Conservation (phyloP, 2,888 invertebrate genomes). For the Melanostoma mellinum region DNA sequence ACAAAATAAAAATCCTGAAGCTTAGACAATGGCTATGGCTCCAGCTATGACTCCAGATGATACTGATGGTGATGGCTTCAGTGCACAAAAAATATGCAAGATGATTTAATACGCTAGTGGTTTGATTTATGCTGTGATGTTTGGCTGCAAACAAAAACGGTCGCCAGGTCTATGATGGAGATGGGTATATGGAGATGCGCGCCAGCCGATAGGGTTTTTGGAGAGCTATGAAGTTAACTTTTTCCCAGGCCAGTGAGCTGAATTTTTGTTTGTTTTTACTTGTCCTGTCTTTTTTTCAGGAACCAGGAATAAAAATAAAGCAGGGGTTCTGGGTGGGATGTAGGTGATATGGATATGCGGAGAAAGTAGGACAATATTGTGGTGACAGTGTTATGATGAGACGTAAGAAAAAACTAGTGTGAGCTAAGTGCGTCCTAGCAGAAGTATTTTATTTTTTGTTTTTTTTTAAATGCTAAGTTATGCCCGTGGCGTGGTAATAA, state of each 20-base stretch:
- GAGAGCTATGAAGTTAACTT: constrained; percentile 17
- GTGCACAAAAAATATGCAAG: constrained; percentile 68
- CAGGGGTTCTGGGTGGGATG: constrained; percentile 15
- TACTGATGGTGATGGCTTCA: constrained; percentile 67
- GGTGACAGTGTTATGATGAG: too few species aligned
- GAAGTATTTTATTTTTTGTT: too few species aligned
- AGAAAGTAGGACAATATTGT: constrained; percentile 25
- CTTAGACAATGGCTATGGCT: constrained; percentile 64
- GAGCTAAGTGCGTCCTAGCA: too few species aligned
- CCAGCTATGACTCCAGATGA: constrained; percentile 56
- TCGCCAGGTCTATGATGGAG: constrained; percentile 41
- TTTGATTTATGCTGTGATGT: constrained; percentile 69
- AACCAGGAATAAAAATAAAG: neutral
- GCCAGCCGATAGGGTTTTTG: constrained; percentile 21
- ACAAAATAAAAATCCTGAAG: constrained; percentile 30
- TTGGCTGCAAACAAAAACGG: constrained; percentile 63
- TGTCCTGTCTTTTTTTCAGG: too few species aligned
- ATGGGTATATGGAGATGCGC: constrained; percentile 38
- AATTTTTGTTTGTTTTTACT: neutral
- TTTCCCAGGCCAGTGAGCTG: constrained; percentile 49
- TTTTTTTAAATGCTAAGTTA: too few species aligned
- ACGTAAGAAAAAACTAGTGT: too few species aligned
- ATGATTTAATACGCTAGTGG: constrained; percentile 69
- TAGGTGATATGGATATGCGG: constrained; percentile 17
- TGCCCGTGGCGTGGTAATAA: too few species aligned